Evolutionary conservation across 2,113 vertebrate genomes (phyloP), one percentile per base, ranked within the genome.

Genomic region (Silurus asotus): DNA sequence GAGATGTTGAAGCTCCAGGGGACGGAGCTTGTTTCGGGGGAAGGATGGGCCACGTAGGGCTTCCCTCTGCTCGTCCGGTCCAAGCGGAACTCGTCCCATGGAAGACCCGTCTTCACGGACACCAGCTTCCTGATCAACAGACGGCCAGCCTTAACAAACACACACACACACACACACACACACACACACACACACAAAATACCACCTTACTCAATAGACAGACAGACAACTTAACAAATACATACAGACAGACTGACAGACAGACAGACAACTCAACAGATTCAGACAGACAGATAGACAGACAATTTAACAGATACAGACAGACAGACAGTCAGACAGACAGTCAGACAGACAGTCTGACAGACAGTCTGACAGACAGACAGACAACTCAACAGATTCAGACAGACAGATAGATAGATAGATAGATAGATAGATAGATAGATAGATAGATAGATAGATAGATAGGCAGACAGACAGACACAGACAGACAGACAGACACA

Each of bases 1-100:
- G 98, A 99, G 61, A 99, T 87, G 83, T 99, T 99, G 90, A 99
- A 99, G 89, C 92, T 97, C 94, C 97, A 99, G 89, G 64, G 91
- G 90, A 0, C 90, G 90, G 70, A 79, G n/a, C 56, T 64, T 77
- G 19, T 81, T 72, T 37, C 10, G 62, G 88, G 20, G 0, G 91
- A 13, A 0, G 95, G 93, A 72, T 93, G 93, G 15, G 94, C 95
- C 85, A 99, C 93, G 90, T 96, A 96, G 49, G 97, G 98, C 90
- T 98, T 99, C 90, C 98, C 98, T 92, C 96, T 96, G 25, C 95
- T 90, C 6, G 97, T 97, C 89, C 97, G 94, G 88, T 95, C 93
- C 89, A 99, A 92, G 25, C 76, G 88, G 91, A 99, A 96, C 89
- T 96, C 93, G 87, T 97, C 94, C 98, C 98, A 99, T 23, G 96